These are phyloP conservation scores for Pampus argenteus DNA, from an alignment of 2,797 vertebrate species.

Conservation along the genomic window DNA sequence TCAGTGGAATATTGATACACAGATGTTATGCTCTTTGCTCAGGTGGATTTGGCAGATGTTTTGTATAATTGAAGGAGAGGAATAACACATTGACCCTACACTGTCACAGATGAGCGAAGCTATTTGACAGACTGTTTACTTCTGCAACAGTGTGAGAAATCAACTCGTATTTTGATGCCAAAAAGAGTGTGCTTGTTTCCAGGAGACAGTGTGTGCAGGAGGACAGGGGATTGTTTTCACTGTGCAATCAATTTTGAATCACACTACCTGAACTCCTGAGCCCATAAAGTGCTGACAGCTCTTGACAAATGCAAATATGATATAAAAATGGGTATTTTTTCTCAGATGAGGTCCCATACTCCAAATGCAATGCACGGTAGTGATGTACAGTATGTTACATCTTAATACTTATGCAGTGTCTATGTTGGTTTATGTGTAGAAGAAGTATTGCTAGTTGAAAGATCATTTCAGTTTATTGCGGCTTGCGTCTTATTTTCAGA, in stretches of 20 bases:
- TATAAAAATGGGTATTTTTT: slow-evolving; percentile 21
- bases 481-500: slow-evolving; percentile 30
- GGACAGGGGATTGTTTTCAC: slow-evolving; percentile 52
- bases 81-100: slow-evolving; percentile 36
- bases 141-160: slow-evolving; percentile 41
- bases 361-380: slow-evolving; percentile 71
- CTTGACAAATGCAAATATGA: slow-evolving; percentile 45
- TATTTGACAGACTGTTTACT: slow-evolving; percentile 37
- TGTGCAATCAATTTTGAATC: slow-evolving; percentile 69
- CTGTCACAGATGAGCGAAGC: slow-evolving; percentile 44
- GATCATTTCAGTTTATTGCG: slow-evolving; percentile 13
- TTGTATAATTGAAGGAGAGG: slow-evolving; percentile 33
- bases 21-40: slow-evolving; percentile 4
- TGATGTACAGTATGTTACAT: slow-evolving; percentile 65
- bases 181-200: slow-evolving; percentile 42
- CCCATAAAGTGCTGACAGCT: slow-evolving; percentile 53
- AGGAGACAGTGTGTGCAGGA: slow-evolving; percentile 29
- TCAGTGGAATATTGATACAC: slow-evolving; percentile 31
- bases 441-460: slow-evolving; percentile 16
- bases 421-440: slow-evolving; percentile 47
- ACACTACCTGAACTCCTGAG: slow-evolving; percentile 60
- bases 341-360: slow-evolving; percentile 23
- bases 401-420: slow-evolving; percentile 64
- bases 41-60: slow-evolving; percentile 35
- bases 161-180: slow-evolving; percentile 18